Evolutionary conservation across 2,888 invertebrate species (phyloP).

Genomic region (Flabesymbios commensalis): DNA sequence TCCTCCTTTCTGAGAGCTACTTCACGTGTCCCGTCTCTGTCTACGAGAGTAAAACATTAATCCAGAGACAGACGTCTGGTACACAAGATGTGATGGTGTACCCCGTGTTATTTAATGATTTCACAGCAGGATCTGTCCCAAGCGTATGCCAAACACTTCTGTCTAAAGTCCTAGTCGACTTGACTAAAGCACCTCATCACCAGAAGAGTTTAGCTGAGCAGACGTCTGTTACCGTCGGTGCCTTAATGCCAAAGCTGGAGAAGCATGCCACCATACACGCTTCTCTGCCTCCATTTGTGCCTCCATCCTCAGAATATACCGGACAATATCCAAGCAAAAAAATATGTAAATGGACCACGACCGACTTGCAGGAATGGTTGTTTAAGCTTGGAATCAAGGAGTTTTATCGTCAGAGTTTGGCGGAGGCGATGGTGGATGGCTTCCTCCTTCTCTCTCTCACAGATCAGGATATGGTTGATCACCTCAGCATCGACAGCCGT

Average conservation of each 20-base stretch:
- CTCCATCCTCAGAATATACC: slow-evolving; percentile 50
- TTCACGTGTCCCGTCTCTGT: slow-evolving; percentile 55
- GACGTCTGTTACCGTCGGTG: slow-evolving; percentile 54
- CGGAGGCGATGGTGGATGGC: slow-evolving; percentile 58
- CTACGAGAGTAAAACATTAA: slow-evolving; percentile 53
- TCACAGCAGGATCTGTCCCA: slow-evolving; percentile 38
- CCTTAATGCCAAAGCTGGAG: slow-evolving; percentile 54
- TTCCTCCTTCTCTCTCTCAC: slow-evolving; percentile 58
- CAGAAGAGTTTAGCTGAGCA: slow-evolving; percentile 54
- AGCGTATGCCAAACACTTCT: slow-evolving; percentile 40
- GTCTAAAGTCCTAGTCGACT: slow-evolving; percentile 39
- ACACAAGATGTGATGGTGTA: slow-evolving; percentile 44
- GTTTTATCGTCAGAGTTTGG: slow-evolving; percentile 57
- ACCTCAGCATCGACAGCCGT: slow-evolving; percentile 55
- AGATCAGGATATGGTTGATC: slow-evolving; percentile 54
- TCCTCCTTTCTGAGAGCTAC: slow-evolving; percentile 54
- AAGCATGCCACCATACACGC: slow-evolving; percentile 48
- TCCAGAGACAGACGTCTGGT: slow-evolving; percentile 46
- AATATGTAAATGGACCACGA: slow-evolving; percentile 53
- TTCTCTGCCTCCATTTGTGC: slow-evolving; percentile 40
- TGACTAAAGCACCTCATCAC: slow-evolving; percentile 38
- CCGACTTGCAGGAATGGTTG: slow-evolving; percentile 59
- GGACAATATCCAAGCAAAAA: slow-evolving; percentile 55
- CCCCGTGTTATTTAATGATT: slow-evolving; percentile 46
- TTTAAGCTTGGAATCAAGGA: slow-evolving; percentile 56